Conservation (phyloP, 2,113 vertebrate species). For the Heloderma charlesbogerti region DNA sequence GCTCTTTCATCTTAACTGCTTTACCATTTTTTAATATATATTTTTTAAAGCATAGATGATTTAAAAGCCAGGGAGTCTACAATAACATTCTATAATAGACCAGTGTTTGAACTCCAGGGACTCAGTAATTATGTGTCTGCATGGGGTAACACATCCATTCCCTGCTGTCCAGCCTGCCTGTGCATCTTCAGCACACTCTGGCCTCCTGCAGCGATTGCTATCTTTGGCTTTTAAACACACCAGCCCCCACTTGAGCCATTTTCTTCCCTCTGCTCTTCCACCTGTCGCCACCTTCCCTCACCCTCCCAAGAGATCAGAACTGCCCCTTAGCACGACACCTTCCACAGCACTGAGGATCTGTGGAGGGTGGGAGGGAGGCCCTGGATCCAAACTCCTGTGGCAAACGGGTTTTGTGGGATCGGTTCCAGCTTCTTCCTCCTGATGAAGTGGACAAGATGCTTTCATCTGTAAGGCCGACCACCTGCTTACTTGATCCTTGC, state of each 20-base stretch:
- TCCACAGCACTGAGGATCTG: neutral
- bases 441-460: no score
- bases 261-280: neutral
- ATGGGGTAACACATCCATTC: neutral
- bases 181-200: neutral
- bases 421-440: no score
- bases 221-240: neutral
- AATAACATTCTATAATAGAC: conserved; percentile 3
- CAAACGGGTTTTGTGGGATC: no score
- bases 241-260: neutral
- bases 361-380: neutral
- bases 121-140: neutral
- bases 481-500: no score
- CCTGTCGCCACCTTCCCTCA: neutral
- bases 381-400: neutral
- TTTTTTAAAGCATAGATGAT: neutral
- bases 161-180: neutral
- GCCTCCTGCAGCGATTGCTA: neutral
- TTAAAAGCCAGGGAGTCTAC: neutral
- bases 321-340: neutral
- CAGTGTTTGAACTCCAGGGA: neutral
- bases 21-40: neutral
- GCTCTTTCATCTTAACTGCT: neutral
- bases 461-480: no score
- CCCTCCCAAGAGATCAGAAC: neutral